Percentiles rank a stretch among this genome's conserved stretches.
These are phyloP conservation scores for Tragelaphus oryx DNA, from an alignment of 2,797 vertebrate genomes.

Conservation along the genomic window DNA sequence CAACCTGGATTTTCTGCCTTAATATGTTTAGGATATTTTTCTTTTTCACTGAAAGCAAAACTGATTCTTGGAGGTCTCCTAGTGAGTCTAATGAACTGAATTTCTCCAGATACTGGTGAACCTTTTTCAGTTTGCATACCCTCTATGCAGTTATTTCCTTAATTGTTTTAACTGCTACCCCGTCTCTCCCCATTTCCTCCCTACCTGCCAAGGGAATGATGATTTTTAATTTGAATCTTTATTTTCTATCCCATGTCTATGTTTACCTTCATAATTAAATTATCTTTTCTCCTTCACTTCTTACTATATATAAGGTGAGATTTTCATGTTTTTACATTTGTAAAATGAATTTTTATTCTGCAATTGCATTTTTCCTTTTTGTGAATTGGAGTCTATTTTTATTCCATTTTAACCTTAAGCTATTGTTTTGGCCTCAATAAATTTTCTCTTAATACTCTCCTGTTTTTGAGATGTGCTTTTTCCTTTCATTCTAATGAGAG, in stretches of 20 bases:
- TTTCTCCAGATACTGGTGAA: background rate
- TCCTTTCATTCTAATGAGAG: background rate
- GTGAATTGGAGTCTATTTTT: background rate
- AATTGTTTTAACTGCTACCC: background rate
- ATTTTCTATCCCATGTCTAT: background rate
- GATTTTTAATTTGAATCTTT: background rate
- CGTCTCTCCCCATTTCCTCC: no score
- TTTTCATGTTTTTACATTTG: background rate
- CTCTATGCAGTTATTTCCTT: background rate
- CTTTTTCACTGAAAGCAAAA: slow-evolving; percentile 1
- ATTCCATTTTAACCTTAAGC: background rate
- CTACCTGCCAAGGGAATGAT: accelerated
- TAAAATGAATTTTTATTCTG: background rate
- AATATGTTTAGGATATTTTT: slow-evolving; percentile 30
- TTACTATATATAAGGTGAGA: background rate
- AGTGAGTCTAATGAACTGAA: slow-evolving; percentile 6
- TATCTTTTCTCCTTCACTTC: background rate
- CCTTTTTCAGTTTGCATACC: background rate
- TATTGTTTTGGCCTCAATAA: background rate
- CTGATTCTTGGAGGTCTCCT: background rate
- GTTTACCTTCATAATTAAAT: background rate
- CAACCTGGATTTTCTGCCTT: slow-evolving; percentile 40
- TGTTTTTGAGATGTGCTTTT: background rate
- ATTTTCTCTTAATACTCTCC: background rate
- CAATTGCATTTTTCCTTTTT: background rate